Percentiles rank a stretch among this genome's conserved stretches.
Evolutionary conservation across 2,888 invertebrate genomes (phyloP).

Genomic region (Tachina grossa): DNA sequence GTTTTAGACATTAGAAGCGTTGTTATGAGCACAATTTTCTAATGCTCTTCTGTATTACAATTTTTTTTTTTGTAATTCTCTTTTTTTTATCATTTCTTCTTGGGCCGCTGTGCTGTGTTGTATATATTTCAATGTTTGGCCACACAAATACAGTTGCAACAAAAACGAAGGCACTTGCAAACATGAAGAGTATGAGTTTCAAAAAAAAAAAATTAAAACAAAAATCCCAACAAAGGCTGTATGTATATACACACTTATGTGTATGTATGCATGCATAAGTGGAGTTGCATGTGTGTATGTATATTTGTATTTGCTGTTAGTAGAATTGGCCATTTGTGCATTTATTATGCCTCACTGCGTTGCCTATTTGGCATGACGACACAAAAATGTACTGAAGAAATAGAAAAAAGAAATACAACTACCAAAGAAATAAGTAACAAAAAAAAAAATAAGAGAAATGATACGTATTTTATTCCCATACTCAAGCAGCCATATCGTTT

Average conservation of each 20-base stretch:
- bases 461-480: slow-evolving; percentile 50
- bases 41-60: slow-evolving; percentile 25
- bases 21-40: slow-evolving; percentile 55
- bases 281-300: slow-evolving; percentile 16
- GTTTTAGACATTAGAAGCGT: slow-evolving; percentile 63
- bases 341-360: slow-evolving; percentile 80
- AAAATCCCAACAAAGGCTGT: slow-evolving; percentile 19
- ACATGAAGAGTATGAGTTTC: slow-evolving; percentile 24
- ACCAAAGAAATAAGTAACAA: not conserved
- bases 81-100: slow-evolving; percentile 12
- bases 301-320: slow-evolving; percentile 52
- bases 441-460: slow-evolving; percentile 10
- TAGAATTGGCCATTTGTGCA: slow-evolving; percentile 81
- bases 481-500: slow-evolving; percentile 43
- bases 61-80: not conserved
- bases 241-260: not conserved
- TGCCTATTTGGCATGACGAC: slow-evolving; percentile 81
- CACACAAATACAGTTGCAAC: slow-evolving; percentile 31
- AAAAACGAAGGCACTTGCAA: slow-evolving; percentile 29
- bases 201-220: slow-evolving; percentile 15
- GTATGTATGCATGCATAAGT: slow-evolving; percentile 1
- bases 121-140: slow-evolving; percentile 44
- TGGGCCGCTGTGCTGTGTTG: slow-evolving; percentile 2
- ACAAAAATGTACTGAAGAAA: slow-evolving; percentile 23
- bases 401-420: slow-evolving; percentile 3